Base-by-base conservation (phyloP, 2,797 vertebrate genomes). In the Ctenosaura bakeri region DNA sequence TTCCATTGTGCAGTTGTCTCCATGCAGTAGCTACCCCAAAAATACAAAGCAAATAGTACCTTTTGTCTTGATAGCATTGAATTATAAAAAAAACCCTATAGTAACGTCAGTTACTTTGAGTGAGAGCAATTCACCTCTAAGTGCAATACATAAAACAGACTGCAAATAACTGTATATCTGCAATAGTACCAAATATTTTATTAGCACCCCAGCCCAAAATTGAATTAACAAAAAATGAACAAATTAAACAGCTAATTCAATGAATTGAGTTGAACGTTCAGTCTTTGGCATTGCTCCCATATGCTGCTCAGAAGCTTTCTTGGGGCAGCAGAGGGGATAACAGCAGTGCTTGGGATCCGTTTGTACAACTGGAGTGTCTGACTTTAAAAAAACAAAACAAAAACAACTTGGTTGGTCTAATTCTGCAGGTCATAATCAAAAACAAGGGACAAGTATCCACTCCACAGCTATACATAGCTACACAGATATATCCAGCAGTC, bases 201-300 rank as follows among this genome's bases (percentile, higher is more conserved):
- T 35, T 29, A n/a, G 2, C 62, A 90, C 81, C 56, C 12, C 3
- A 86, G 13, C 35, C 16, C 77, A 64, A 87, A 12, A 89, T 88
- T 76, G 91, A 90, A 92, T 76, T 18, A 88, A 81, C 42, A 42
- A 22, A 35, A 42, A 64, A 64, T 64, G 22, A 66, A 3, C 7
- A 0, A 88, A 0, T 50, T 76, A 42, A 85, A 83, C 0, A 88
- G 66, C 59, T 26, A 26, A 69, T 84, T 85, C 18, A 79, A 50
- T 46, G 32, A 56, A 69, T 52, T 20, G 24, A 78, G 77, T 12
- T 56, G 29, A 78, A 59, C 3, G 14, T 56, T 50, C 24, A 74
- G 5, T 86, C 10, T 73, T 81, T 74, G 52, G 35, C 12, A 79
- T 20, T 46, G 38, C 7, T 87, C 73, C 22, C 46, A 54, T 71